A percentile compares a stretch with the other conserved stretches of the same genome.
phyloP scores from a whole-genome alignment of 2,888 invertebrate species.

The Octonoba sinensis region DNA sequence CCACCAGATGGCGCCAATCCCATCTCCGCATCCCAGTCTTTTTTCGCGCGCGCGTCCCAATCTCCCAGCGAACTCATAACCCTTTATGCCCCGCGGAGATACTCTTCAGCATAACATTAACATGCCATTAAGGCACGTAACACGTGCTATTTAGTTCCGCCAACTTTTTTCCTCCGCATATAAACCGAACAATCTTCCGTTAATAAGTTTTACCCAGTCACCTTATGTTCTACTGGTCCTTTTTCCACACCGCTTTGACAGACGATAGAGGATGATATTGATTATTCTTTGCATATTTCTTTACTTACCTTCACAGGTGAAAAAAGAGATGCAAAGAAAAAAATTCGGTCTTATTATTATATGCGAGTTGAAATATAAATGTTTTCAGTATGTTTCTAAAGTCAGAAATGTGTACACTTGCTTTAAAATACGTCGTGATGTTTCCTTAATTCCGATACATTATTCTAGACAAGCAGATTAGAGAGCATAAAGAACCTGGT shows the following conservation, averaged over 20 bases:
- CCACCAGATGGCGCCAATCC: conserved; percentile 51
- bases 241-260: conserved; percentile 14
- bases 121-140: conserved; percentile 44
- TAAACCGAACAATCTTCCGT: conserved; percentile 22
- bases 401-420: too few species aligned
- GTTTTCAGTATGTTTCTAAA: too few species aligned
- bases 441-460: too few species aligned
- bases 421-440: too few species aligned
- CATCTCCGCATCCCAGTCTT: not conserved
- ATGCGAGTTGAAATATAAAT: too few species aligned
- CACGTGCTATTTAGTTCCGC: conserved; percentile 54
- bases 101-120: conserved; percentile 11
- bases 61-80: conserved; percentile 22
- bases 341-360: too few species aligned
- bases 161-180: conserved; percentile 31
- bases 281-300: too few species aligned
- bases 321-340: too few species aligned
- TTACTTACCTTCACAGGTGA: too few species aligned
- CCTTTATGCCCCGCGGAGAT: conserved; percentile 37
- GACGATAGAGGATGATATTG: too few species aligned
- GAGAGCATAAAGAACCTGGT: too few species aligned
- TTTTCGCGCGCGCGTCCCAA: conserved; percentile 4
- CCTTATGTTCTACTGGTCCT: conserved; percentile 57
- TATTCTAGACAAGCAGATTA: too few species aligned
- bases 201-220: conserved; percentile 48